Conservation (phyloP, 2,113 vertebrate species). For the Pseudois nayaur region DNA sequence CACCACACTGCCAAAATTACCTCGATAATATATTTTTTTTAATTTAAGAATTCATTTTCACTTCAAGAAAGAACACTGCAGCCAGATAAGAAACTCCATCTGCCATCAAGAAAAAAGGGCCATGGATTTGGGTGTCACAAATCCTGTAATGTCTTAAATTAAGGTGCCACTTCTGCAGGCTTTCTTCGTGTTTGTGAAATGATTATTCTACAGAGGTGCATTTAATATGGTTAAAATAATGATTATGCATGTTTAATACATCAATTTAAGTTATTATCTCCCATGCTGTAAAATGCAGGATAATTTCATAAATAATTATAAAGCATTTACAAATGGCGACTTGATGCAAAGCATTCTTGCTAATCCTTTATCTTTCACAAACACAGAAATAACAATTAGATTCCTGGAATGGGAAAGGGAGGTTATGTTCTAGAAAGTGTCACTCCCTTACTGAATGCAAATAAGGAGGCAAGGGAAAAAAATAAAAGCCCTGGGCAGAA, state of each 20-base stretch:
- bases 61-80: slow-evolving; percentile 44
- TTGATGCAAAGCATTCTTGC: slow-evolving; percentile 54
- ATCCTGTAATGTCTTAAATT: slow-evolving; percentile 72
- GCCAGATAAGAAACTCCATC: slow-evolving; percentile 71
- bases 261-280: slow-evolving; percentile 77
- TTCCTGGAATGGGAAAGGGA: slow-evolving; percentile 49
- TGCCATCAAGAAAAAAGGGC: slow-evolving; percentile 68
- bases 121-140: slow-evolving; percentile 53
- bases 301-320: slow-evolving; percentile 83
- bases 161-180: slow-evolving; percentile 68
- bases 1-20: slow-evolving; percentile 63
- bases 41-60: slow-evolving; percentile 69
- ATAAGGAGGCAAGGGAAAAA: neutral
- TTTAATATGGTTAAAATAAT: slow-evolving; percentile 80
- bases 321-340: slow-evolving; percentile 60
- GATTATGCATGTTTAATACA: slow-evolving; percentile 74
- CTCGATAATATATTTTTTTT: slow-evolving; percentile 56
- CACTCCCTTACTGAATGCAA: slow-evolving; percentile 55
- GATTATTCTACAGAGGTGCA: slow-evolving; percentile 74
- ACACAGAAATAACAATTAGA: slow-evolving; percentile 50
- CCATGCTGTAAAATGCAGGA: slow-evolving; percentile 72
- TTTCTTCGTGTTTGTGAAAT: slow-evolving; percentile 64
- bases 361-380: slow-evolving; percentile 69
- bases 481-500: neutral
- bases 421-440: slow-evolving; percentile 49